A percentile compares a stretch with the other conserved stretches of the same genome.
phyloP scores from a whole-genome alignment of 2,888 invertebrate species.

The Eurytoma adleriae region DNA sequence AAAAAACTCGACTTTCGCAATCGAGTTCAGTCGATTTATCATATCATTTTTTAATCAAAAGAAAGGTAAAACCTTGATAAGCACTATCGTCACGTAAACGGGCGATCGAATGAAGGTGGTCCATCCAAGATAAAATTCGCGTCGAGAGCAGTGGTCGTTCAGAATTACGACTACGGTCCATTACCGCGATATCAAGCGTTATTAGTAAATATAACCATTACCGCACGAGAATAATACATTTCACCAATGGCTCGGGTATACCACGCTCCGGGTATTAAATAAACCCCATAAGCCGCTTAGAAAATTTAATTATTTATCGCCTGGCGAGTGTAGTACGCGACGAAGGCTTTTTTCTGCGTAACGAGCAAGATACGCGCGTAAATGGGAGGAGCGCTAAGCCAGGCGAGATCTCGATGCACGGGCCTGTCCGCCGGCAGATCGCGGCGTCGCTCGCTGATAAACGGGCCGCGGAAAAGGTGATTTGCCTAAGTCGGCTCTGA shows the following conservation, averaged over 20 bases:
- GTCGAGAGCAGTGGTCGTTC: constrained; percentile 32
- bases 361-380: background rate
- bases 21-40: no score
- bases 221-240: constrained; percentile 36
- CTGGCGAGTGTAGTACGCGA: background rate
- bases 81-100: background rate
- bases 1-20: no score
- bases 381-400: background rate
- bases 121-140: background rate
- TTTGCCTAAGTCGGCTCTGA: constrained; percentile 50
- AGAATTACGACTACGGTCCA: constrained; percentile 35
- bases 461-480: constrained; percentile 44
- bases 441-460: constrained; percentile 39
- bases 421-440: constrained; percentile 7
- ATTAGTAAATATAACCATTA: constrained; percentile 46
- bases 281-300: constrained; percentile 36
- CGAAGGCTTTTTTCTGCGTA: background rate
- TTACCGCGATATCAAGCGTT: constrained; percentile 39
- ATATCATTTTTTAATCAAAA: background rate
- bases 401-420: no score
- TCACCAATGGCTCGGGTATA: background rate
- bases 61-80: background rate
- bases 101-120: background rate
- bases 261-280: constrained; percentile 23
- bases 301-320: constrained; percentile 42